Conservation (phyloP, 1,140 invertebrate species). For the Caenorhabditis inopinata region DNA sequence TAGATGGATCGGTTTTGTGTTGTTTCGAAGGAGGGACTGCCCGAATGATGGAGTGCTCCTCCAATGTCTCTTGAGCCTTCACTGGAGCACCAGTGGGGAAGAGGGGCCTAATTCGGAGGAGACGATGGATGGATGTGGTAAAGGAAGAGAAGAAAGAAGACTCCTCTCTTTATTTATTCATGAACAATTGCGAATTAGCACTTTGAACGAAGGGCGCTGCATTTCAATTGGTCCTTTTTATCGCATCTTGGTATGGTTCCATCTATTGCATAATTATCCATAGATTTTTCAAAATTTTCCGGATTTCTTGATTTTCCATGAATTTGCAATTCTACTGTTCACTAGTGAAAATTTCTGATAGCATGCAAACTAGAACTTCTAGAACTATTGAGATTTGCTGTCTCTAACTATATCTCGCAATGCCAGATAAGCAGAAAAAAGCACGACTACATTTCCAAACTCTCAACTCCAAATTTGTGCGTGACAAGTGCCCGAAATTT, state of each 20-base stretch:
- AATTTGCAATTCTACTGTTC: too few species aligned
- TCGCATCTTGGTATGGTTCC: neutral
- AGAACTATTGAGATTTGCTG: too few species aligned
- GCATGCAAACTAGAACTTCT: too few species aligned
- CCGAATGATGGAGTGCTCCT: slow-evolving; percentile 31
- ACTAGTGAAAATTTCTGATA: too few species aligned
- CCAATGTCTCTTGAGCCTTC: slow-evolving; percentile 21
- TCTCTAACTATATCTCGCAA: too few species aligned
- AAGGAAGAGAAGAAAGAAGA: neutral
- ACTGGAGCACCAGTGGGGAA: neutral
- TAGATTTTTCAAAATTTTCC: too few species aligned
- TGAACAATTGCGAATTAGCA: slow-evolving; percentile 32
- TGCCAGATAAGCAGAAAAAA: too few species aligned
- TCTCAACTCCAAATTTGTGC: too few species aligned
- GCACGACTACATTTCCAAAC: too few species aligned
- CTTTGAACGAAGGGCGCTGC: neutral
- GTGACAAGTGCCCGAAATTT: neutral
- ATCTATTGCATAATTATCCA: too few species aligned
- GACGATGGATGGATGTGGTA: slow-evolving; percentile 7
- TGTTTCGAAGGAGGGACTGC: slow-evolving; percentile 19
- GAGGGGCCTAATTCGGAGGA: slow-evolving; percentile 14
- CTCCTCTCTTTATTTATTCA: slow-evolving; percentile 10
- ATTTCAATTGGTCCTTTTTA: neutral
- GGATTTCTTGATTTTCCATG: too few species aligned
- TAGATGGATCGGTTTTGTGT: slow-evolving; percentile 32